Percentiles rank a stretch among this genome's conserved stretches.
phyloP scores from a whole-genome alignment of 2,888 invertebrate genomes.

The Colletes collaris region DNA sequence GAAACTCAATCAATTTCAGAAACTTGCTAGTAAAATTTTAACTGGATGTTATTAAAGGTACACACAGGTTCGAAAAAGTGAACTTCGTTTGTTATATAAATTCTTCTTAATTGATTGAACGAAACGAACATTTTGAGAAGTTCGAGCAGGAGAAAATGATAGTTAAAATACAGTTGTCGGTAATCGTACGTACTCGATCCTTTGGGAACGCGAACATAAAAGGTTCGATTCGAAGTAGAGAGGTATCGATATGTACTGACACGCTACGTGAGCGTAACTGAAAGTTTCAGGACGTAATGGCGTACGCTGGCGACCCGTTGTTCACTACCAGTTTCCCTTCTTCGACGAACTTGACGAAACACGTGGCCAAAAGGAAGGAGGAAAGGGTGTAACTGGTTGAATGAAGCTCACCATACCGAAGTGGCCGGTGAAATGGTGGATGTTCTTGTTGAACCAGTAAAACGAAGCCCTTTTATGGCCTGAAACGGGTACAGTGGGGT shows the following conservation, averaged over 20 bases:
- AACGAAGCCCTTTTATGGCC: conserved; percentile 36
- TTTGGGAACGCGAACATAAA: conserved; percentile 67
- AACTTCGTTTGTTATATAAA: too few species aligned
- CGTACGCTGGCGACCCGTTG: conserved; percentile 40
- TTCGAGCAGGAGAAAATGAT: conserved; percentile 38
- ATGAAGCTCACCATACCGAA: conserved; percentile 42
- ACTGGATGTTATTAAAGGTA: too few species aligned
- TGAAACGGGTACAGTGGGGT: conserved; percentile 27
- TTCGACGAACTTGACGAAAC: conserved; percentile 49
- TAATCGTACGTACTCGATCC: conserved; percentile 76
- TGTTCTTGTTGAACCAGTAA: conserved; percentile 38
- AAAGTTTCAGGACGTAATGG: conserved; percentile 61
- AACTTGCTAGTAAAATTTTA: too few species aligned
- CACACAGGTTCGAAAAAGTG: too few species aligned
- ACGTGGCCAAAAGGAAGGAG: conserved; percentile 17
- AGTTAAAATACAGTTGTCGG: conserved; percentile 75
- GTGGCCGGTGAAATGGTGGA: conserved; percentile 25
- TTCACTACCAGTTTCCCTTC: conserved; percentile 55
- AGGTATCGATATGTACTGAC: conserved; percentile 65
- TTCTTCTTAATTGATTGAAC: not conserved
- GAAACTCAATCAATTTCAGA: too few species aligned
- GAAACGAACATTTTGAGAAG: conserved; percentile 34
- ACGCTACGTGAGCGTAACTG: conserved; percentile 68
- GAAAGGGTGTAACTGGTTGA: conserved; percentile 41
- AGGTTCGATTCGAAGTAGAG: conserved; percentile 48